Conservation (phyloP, 2,888 invertebrate genomes). For the Clistopyga incitator region DNA sequence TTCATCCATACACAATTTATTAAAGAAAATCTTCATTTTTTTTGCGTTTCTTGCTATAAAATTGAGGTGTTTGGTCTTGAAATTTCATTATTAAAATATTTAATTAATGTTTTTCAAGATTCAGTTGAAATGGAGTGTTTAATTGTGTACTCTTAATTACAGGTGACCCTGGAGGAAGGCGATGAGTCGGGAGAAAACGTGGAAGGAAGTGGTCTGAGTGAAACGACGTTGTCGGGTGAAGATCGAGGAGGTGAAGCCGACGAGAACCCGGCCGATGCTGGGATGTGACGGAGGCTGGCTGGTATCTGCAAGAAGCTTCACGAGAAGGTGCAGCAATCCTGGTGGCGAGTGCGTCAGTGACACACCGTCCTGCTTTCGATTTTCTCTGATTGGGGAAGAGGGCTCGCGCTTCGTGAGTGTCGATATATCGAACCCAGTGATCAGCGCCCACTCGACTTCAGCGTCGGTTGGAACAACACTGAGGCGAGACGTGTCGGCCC, state of each 20-base stretch:
- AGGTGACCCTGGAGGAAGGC: constrained; percentile 95
- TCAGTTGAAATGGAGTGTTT: not conserved
- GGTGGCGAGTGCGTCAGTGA: constrained; percentile 93
- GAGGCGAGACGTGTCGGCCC: constrained; percentile 11
- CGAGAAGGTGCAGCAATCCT: constrained; percentile 93
- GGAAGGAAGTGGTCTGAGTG: constrained; percentile 79
- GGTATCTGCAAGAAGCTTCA: constrained; percentile 95
- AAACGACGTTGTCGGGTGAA: constrained; percentile 79
- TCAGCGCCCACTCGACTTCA: not conserved
- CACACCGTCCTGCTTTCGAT: constrained; percentile 67
- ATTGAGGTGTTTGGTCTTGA: too few species aligned
- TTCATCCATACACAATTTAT: too few species aligned
- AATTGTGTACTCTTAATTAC: constrained; percentile 66
- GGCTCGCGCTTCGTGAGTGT: constrained; percentile 51
- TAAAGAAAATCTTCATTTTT: too few species aligned
- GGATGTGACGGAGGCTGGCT: constrained; percentile 97
- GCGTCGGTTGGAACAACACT: constrained; percentile 18
- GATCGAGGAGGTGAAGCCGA: constrained; percentile 84
- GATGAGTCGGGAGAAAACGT: constrained; percentile 88
- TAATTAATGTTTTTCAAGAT: too few species aligned
- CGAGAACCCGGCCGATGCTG: constrained; percentile 85
- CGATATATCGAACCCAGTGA: constrained; percentile 6
- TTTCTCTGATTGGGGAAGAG: constrained; percentile 56
- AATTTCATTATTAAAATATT: too few species aligned
- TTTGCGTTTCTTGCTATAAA: too few species aligned